Base-by-base conservation (phyloP, 1,140 invertebrate species). In the Nephila pilipes region DNA sequence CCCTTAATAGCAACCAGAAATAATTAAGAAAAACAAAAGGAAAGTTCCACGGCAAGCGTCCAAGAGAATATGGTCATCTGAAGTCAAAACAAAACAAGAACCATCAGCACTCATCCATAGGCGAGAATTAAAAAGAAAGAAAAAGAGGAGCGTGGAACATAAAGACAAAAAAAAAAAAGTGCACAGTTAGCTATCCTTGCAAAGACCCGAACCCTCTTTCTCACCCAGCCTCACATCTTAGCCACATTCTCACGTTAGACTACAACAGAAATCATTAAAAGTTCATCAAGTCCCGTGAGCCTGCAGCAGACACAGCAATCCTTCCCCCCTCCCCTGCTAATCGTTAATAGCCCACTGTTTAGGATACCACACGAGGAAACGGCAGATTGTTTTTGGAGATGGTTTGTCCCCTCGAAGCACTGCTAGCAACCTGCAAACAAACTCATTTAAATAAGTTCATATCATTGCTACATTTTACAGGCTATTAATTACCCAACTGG, bases 251-350 rank as follows among this genome's bases (percentile, higher is more conserved):
- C 85, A 65, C 60, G 85, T 87, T 63, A 54, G 38, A 29, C 25
- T 57, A 85, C 83, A 55, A 46, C 55, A 25, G 32, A n/a, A 87
- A 87, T 87, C 85, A 87, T 87, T 87, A 87, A 87, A 87, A 87
- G 85, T 87, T 87, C 85, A 87, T 87, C 85, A 63, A 25, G 32
- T 38, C 57, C 36, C 54, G 22, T 36, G 54, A 29, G 83, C 80
- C 80, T 25, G 25, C 10, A 83, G 80, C 80, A 83, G 36, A 54
- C 80, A n/a, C 80, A 54, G 80, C 36, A 54, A 25, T n/a, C 36
- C 38, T 65, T 85, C 25, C 29, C 14, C 55, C 57, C 36, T 8
- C 18, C 38, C n/a, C 80, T 1, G 4, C 8, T 38, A 25, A 29
- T 46, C n/a, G 80, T 20, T 81, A 81, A 81, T 81, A 55, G 46